Evolutionary conservation across 1,140 invertebrate genomes (phyloP).

Genomic region (Popillia japonica): DNA sequence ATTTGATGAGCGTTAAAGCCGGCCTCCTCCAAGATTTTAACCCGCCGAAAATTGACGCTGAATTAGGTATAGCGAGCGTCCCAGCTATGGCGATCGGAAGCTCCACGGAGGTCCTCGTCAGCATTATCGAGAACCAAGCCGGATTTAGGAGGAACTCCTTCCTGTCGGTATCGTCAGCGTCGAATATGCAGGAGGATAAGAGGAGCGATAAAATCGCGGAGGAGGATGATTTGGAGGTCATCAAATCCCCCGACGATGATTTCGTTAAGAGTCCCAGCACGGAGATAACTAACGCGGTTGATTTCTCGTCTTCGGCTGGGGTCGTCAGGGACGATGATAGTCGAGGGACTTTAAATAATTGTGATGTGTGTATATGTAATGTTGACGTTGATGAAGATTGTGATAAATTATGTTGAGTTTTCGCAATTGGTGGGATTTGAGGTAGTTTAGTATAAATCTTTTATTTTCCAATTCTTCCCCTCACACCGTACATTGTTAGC

Average conservation of each 20-base stretch:
- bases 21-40: constrained; percentile 41
- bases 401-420: not conserved
- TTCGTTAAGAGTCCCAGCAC: constrained; percentile 51
- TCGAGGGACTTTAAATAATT: constrained; percentile 2
- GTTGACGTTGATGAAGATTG: not conserved
- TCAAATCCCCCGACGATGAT: constrained; percentile 48
- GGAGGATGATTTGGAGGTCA: not conserved
- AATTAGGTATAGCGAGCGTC: constrained; percentile 49
- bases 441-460: no score
- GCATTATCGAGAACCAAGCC: constrained; percentile 55
- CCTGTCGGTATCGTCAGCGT: not conserved
- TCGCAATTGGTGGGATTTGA: not conserved
- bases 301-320: constrained; percentile 38
- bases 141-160: constrained; percentile 51
- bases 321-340: constrained; percentile 10
- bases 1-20: constrained; percentile 43
- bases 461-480: no score
- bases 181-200: constrained; percentile 33
- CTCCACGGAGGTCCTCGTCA: constrained; percentile 55
- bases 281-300: constrained; percentile 51
- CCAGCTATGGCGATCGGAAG: constrained; percentile 55
- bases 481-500: no score
- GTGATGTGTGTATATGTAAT: not conserved
- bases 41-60: constrained; percentile 42
- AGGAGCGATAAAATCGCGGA: constrained; percentile 35